A percentile compares a stretch with the other conserved stretches of the same genome.
phyloP scores from a whole-genome alignment of 2,797 vertebrate genomes.

The Rhinella marina region DNA sequence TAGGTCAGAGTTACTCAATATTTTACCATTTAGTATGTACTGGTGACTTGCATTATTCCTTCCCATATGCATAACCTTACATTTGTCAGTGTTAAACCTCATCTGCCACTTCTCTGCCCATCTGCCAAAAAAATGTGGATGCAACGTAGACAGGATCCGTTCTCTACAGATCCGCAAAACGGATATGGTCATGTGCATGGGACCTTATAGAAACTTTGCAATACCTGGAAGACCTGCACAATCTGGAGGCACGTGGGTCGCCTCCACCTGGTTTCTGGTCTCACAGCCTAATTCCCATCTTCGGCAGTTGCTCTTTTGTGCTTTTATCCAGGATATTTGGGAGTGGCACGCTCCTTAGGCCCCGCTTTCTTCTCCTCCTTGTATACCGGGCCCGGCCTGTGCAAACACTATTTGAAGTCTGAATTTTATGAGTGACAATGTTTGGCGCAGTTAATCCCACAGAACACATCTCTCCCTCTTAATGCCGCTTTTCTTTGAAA shows the following conservation, averaged over 20 bases:
- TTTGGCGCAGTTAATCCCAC: conserved; percentile 28
- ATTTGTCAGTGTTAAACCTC: too few species aligned
- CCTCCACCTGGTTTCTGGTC: neutral
- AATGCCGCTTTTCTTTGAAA: conserved; percentile 49
- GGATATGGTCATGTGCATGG: too few species aligned
- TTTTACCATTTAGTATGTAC: too few species aligned
- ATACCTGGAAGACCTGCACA: neutral
- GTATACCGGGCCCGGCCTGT: conserved; percentile 24
- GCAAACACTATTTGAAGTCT: conserved; percentile 45
- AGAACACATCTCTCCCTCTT: conserved; percentile 10
- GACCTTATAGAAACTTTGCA: neutral
- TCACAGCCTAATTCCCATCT: neutral
- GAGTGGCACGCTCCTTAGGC: conserved; percentile 18
- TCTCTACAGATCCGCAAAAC: too few species aligned
- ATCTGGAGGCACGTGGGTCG: neutral
- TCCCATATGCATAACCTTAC: too few species aligned
- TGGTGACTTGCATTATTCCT: too few species aligned
- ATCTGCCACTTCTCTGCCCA: too few species aligned
- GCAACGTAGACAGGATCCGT: too few species aligned
- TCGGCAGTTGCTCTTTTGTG: neutral
- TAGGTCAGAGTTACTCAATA: too few species aligned
- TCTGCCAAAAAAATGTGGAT: too few species aligned
- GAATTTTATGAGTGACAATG: conserved; percentile 46
- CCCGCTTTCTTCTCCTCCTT: conserved; percentile 18
- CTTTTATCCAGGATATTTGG: conserved; percentile 36